Conservation (phyloP, 2,113 vertebrate species). For the Burhinus bistriatus region DNA sequence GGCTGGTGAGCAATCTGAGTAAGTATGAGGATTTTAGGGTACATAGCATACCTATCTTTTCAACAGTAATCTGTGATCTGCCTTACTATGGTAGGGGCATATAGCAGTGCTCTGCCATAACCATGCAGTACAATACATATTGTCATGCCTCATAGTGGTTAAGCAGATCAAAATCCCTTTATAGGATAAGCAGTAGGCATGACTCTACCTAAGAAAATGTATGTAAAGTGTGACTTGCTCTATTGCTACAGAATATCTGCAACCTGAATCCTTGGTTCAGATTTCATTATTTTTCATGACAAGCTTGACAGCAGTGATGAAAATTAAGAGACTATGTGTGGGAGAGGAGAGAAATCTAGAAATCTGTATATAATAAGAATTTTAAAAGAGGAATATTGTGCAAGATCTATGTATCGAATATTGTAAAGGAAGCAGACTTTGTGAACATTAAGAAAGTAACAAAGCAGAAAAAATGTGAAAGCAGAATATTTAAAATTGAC, state of each 20-base stretch:
- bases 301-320: constrained; percentile 3
- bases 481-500: neutral
- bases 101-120: neutral
- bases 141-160: neutral
- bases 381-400: neutral
- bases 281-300: neutral
- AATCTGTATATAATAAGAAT: neutral
- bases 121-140: neutral
- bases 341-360: constrained; percentile 8
- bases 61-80: neutral
- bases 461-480: neutral
- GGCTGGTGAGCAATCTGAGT: neutral
- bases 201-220: neutral
- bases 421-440: neutral
- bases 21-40: neutral
- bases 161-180: neutral
- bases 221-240: neutral
- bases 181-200: neutral
- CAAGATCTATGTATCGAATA: neutral
- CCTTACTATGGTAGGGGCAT: neutral
- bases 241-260: neutral
- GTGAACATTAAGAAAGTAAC: neutral
- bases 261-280: neutral
- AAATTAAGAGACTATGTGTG: neutral
- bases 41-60: neutral